Percentiles rank a stretch among this genome's conserved stretches.
These are phyloP conservation scores for Todus mexicanus DNA, from an alignment of 2,797 vertebrate genomes.

Conservation along the genomic window DNA sequence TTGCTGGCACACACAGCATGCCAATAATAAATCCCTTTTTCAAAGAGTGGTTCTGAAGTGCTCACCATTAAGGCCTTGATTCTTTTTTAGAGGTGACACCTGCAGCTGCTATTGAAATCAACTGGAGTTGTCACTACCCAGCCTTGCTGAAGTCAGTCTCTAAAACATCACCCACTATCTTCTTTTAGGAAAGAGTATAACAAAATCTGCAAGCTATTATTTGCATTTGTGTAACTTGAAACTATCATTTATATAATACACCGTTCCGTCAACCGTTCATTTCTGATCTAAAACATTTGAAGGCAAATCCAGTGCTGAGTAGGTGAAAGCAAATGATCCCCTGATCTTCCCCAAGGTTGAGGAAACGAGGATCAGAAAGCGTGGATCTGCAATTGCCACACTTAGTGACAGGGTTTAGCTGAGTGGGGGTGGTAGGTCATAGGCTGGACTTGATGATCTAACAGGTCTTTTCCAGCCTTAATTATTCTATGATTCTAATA, in stretches of 20 bases:
- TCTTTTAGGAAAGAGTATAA: not conserved
- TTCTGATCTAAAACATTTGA: not conserved
- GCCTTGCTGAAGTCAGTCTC: not conserved
- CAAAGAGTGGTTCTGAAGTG: conserved; percentile 54
- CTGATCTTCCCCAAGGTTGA: not conserved
- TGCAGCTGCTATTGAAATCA: conserved; percentile 62
- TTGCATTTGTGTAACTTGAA: not conserved
- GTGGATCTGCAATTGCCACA: too few relatives aligned
- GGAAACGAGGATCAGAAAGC: not conserved
- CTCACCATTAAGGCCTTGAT: conserved; percentile 41
- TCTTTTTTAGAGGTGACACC: conserved; percentile 65
- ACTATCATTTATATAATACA: not conserved
- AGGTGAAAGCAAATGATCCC: not conserved
- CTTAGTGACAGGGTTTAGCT: too few relatives aligned
- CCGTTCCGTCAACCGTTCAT: not conserved
- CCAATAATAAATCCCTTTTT: conserved; percentile 65
- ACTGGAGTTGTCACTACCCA: conserved; percentile 10
- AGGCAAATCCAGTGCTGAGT: not conserved
- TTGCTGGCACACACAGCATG: conserved; percentile 53
- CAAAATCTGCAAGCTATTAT: not conserved
- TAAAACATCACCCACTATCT: not conserved
- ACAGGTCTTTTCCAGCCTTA: too few relatives aligned
- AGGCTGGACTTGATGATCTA: too few relatives aligned
- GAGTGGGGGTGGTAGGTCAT: too few relatives aligned
- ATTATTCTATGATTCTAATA: not conserved